Conservation (phyloP, 2,113 vertebrate genomes). For the Cromileptes altivelis region DNA sequence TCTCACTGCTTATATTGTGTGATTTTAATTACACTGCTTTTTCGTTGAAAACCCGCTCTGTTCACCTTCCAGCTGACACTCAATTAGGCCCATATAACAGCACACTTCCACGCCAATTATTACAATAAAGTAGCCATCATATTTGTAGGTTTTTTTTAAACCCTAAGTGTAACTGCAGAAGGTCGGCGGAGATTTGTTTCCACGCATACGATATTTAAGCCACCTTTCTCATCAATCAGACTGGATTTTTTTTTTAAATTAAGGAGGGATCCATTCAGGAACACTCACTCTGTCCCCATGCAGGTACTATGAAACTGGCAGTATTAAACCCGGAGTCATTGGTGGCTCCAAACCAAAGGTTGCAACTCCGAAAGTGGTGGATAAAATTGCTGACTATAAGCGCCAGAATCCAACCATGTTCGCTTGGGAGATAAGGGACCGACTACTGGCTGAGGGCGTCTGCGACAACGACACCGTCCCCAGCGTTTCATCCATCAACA, state of each 20-base stretch:
- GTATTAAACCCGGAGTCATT: conserved; percentile 99
- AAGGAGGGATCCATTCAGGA: conserved; percentile 67
- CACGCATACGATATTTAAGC: conserved; percentile 41
- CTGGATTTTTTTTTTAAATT: conserved; percentile 41
- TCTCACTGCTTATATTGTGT: conserved; percentile 75
- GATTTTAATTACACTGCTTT: conserved; percentile 69
- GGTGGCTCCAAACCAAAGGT: conserved; percentile 99
- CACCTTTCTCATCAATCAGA: conserved; percentile 55
- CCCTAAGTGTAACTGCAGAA: conserved; percentile 34
- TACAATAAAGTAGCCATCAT: conserved; percentile 56
- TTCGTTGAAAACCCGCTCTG: conserved; percentile 55
- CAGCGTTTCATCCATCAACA: conserved; percentile 98
- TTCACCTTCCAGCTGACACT: conserved; percentile 73
- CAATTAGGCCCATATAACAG: conserved; percentile 47
- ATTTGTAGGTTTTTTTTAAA: conserved; percentile 26
- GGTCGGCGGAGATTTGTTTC: conserved; percentile 55
- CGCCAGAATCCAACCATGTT: conserved; percentile 99
- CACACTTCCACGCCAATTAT: conserved; percentile 46
- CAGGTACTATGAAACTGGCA: conserved; percentile 99
- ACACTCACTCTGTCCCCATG: conserved; percentile 70
- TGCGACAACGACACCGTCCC: conserved; percentile 98
- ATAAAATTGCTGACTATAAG: conserved; percentile 99
- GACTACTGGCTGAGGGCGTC: conserved; percentile 95
- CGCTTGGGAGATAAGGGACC: conserved; percentile 98
- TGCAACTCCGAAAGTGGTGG: conserved; percentile 98